These are phyloP conservation scores for Hesperophylax magnus DNA, from an alignment of 1,140 invertebrate genomes.

Conservation along the genomic window DNA sequence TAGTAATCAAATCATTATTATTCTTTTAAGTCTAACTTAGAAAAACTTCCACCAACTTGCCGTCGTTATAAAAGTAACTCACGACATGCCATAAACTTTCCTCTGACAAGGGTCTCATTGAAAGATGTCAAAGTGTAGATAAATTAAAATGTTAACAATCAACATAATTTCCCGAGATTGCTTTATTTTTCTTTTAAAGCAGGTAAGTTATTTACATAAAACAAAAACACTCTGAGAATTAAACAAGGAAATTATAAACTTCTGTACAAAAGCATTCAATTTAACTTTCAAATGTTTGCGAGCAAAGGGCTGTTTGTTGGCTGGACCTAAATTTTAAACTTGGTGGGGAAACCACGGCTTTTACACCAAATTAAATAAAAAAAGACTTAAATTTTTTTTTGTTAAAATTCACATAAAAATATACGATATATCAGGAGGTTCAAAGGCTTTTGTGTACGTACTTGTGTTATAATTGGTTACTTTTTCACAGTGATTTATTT, in stretches of 20 bases:
- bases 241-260: slow-evolving; percentile 15
- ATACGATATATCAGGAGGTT: no score
- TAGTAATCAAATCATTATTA: no score
- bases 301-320: background rate
- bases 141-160: slow-evolving; percentile 10
- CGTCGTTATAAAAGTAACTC: background rate
- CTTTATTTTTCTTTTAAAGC: background rate
- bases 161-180: background rate
- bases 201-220: background rate
- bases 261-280: slow-evolving; percentile 15
- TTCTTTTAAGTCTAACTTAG: no score
- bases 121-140: background rate
- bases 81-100: background rate
- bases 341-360: no score
- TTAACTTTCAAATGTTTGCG: slow-evolving; percentile 3
- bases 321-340: no score
- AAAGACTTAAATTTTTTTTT: no score
- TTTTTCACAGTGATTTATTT: no score
- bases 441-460: no score
- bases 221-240: slow-evolving; percentile 14
- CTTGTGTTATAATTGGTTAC: no score
- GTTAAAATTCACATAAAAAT: no score
- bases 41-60: background rate
- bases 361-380: no score
- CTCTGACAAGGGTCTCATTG: background rate